These are phyloP conservation scores for Motacilla alba DNA, from an alignment of 2,113 vertebrate genomes.

Conservation along the genomic window DNA sequence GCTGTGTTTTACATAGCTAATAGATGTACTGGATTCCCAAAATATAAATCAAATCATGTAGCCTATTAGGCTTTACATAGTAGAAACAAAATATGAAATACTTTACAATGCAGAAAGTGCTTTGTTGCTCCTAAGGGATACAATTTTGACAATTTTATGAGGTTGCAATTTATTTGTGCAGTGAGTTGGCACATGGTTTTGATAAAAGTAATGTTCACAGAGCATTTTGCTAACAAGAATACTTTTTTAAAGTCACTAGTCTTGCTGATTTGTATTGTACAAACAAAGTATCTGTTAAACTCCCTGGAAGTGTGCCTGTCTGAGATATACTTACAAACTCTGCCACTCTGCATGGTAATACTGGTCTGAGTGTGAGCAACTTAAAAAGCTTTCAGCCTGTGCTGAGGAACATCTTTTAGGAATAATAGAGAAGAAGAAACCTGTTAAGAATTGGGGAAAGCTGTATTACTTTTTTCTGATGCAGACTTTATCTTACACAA, in stretches of 20 bases:
- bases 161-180: conserved; percentile 27
- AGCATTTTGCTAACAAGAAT: background rate
- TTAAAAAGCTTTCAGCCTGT: background rate
- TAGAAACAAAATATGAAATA: conserved; percentile 19
- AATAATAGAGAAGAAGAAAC: background rate
- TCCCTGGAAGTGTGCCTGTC: background rate
- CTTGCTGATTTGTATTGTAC: background rate
- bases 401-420: background rate
- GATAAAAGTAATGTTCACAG: background rate
- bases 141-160: conserved; percentile 46
- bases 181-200: background rate
- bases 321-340: background rate
- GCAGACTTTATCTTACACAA: background rate
- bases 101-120: background rate
- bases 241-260: background rate
- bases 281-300: background rate
- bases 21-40: background rate
- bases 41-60: conserved; percentile 35
- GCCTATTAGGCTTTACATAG: background rate
- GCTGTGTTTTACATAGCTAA: conserved; percentile 17
- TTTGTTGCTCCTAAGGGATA: background rate
- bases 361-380: background rate
- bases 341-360: background rate
- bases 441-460: background rate
- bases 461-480: background rate